Evolutionary conservation across 2,113 vertebrate species (phyloP).

Genomic region (Petroica traversi): DNA sequence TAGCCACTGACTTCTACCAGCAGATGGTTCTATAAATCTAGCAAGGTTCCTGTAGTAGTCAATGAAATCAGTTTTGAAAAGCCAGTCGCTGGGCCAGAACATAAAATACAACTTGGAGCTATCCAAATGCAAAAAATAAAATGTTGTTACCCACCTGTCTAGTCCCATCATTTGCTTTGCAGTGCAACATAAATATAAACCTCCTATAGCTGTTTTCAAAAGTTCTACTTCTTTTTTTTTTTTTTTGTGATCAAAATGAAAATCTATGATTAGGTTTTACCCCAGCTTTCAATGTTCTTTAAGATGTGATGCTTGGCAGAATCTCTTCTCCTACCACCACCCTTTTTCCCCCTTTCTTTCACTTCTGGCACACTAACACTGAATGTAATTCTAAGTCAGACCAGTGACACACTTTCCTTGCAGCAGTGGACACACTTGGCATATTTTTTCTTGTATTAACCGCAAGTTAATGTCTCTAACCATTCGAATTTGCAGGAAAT

Average conservation of each 20-base stretch:
- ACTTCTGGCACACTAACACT: slow-evolving; percentile 44
- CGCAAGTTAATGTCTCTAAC: slow-evolving; percentile 35
- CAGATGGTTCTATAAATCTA: slow-evolving; percentile 23
- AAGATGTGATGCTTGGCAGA: background rate
- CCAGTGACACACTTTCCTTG: background rate
- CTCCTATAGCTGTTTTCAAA: slow-evolving; percentile 8
- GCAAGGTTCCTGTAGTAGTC: background rate
- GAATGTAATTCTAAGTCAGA: slow-evolving; percentile 52
- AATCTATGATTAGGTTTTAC: background rate
- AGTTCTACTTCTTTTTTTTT: background rate
- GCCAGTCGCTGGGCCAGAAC: background rate
- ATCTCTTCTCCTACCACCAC: background rate
- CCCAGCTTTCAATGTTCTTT: background rate
- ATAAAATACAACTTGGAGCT: background rate
- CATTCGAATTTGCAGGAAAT: background rate
- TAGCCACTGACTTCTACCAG: slow-evolving; percentile 8
- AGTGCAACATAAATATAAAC: background rate
- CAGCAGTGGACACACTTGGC: background rate
- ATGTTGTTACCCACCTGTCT: background rate
- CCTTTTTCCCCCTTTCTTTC: fast-evolving
- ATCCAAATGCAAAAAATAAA: background rate
- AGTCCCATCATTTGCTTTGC: background rate
- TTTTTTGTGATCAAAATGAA: slow-evolving; percentile 45
- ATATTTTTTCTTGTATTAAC: slow-evolving; percentile 46
- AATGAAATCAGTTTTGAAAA: slow-evolving; percentile 27